Percentiles rank a stretch among this genome's conserved stretches.
phyloP scores from a whole-genome alignment of 2,797 vertebrate genomes.

The Rhadinocentrus ornatus region DNA sequence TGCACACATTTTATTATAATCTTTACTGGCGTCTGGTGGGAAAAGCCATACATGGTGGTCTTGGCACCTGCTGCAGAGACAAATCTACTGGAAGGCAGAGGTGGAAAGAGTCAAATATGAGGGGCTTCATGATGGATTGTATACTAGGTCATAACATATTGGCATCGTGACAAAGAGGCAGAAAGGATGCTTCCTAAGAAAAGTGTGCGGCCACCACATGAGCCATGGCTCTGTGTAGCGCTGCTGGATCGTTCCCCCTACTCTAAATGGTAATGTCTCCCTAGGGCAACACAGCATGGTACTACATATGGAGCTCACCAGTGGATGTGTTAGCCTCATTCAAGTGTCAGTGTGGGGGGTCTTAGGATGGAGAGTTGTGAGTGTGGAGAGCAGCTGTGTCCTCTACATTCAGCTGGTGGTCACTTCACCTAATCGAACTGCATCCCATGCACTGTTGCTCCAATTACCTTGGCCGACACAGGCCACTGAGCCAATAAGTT shows the following conservation, averaged over 20 bases:
- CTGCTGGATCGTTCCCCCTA: slow-evolving; percentile 62
- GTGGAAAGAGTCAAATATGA: slow-evolving; percentile 47
- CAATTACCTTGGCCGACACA: slow-evolving; percentile 64
- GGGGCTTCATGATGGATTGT: slow-evolving; percentile 66
- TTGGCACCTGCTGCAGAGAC: slow-evolving; percentile 20
- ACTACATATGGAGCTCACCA: slow-evolving; percentile 62
- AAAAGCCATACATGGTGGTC: slow-evolving; percentile 11
- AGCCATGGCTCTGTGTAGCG: slow-evolving; percentile 53
- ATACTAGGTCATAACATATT: slow-evolving; percentile 64
- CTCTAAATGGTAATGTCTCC: slow-evolving; percentile 79
- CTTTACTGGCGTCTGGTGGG: neutral
- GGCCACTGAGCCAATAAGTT: slow-evolving; percentile 69
- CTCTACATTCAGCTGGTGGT: slow-evolving; percentile 53
- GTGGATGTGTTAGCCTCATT: neutral
- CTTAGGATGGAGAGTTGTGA: neutral
- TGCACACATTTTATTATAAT: neutral
- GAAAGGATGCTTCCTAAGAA: slow-evolving; percentile 32
- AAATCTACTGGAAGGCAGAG: slow-evolving; percentile 35
- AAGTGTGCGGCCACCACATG: slow-evolving; percentile 49
- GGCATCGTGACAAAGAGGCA: slow-evolving; percentile 44
- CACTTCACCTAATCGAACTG: slow-evolving; percentile 65
- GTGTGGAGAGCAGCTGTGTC: slow-evolving; percentile 59
- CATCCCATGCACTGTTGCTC: slow-evolving; percentile 70
- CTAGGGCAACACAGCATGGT: slow-evolving; percentile 64
- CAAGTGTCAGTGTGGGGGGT: slow-evolving; percentile 1